These are phyloP conservation scores for Itoplectis maculator DNA, from an alignment of 2,888 invertebrate species.

Conservation along the genomic window DNA sequence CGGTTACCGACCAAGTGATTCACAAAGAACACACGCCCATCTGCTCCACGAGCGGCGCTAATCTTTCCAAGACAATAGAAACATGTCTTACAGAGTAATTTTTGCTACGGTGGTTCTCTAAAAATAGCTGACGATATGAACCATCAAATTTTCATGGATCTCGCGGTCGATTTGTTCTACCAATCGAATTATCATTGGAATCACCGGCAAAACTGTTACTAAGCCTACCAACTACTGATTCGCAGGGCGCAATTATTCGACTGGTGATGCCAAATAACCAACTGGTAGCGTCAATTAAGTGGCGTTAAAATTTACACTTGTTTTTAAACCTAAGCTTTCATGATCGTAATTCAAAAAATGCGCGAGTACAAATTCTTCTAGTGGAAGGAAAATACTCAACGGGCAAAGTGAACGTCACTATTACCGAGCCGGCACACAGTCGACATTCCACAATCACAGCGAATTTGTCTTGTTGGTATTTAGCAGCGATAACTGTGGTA, in stretches of 20 bases:
- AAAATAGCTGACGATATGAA: not conserved
- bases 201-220: no score
- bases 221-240: no score
- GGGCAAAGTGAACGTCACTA: conserved; percentile 1
- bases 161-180: not conserved
- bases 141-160: not conserved
- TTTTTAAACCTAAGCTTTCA: no score
- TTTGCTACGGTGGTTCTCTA: not conserved
- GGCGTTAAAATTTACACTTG: no score
- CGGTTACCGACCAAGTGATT: not conserved
- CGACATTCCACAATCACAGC: not conserved
- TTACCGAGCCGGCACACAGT: not conserved
- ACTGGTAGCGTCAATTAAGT: no score
- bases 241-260: no score
- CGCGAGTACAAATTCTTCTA: not conserved
- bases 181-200: no score
- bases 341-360: not conserved
- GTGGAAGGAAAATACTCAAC: not conserved
- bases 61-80: not conserved
- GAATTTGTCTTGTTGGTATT: not conserved
- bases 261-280: no score
- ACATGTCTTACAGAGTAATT: not conserved
- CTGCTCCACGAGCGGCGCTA: not conserved
- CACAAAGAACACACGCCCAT: conserved; percentile 4
- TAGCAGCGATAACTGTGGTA: not conserved